Conservation (phyloP, 2,113 vertebrate genomes). For the Sciurus niger region DNA sequence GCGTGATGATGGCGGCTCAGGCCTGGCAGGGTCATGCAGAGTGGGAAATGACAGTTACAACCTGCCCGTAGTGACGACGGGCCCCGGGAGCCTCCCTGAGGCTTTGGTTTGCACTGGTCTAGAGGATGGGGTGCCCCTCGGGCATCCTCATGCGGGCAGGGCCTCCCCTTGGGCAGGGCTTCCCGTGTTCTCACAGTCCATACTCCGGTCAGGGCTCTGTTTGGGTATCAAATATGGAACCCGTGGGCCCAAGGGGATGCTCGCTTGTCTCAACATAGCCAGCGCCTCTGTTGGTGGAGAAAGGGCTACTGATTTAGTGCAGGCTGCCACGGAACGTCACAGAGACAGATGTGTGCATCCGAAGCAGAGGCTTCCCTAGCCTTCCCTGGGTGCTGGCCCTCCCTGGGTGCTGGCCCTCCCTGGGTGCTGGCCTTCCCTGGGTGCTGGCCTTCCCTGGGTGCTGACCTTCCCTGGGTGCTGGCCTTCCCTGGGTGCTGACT, state of each 20-base stretch:
- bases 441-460: no score
- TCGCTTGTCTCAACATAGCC: rapidly evolving
- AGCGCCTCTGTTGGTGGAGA: rapidly evolving
- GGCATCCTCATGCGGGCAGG: no score
- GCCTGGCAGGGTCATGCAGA: background rate
- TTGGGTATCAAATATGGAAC: background rate
- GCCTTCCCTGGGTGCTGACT: no score
- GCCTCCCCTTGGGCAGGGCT: background rate
- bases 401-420: no score
- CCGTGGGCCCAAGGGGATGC: no score
- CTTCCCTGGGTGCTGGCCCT: background rate
- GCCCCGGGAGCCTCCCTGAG: rapidly evolving
- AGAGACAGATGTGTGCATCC: background rate
- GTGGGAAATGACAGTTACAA: rapidly evolving
- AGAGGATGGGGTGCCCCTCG: background rate
- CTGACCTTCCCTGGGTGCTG: no score
- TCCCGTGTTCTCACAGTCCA: no score
- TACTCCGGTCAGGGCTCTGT: background rate
- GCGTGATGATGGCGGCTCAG: rapidly evolving
- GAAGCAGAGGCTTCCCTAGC: background rate
- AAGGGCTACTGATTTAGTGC: background rate
- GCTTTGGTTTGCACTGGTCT: background rate
- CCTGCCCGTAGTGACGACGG: rapidly evolving
- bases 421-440: no score
- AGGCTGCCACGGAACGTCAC: rapidly evolving